Evolutionary conservation across 2,888 invertebrate species (phyloP).

Genomic region (Portevinia maculata): DNA sequence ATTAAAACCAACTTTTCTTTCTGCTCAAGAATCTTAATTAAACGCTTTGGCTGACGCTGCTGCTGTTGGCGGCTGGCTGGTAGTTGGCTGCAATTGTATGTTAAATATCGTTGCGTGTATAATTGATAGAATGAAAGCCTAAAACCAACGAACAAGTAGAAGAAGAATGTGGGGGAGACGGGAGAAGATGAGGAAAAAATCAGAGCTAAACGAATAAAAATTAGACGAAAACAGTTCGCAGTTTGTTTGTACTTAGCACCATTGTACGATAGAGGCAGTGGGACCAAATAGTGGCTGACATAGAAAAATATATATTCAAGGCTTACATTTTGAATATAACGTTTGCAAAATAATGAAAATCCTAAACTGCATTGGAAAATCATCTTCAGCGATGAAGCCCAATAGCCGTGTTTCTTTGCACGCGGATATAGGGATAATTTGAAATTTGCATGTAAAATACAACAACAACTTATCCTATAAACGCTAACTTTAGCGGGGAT

Average conservation of each 20-base stretch:
- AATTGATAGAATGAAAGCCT: slow-evolving; percentile 67
- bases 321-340: too few species aligned
- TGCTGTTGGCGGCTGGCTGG: not conserved
- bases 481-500: too few species aligned
- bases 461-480: too few species aligned
- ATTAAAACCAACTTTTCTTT: slow-evolving; percentile 72
- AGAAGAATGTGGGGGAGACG: slow-evolving; percentile 6
- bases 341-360: too few species aligned
- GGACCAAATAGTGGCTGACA: not conserved
- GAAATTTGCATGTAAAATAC: too few species aligned
- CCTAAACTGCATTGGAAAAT: too few species aligned
- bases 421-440: too few species aligned
- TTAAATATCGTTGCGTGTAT: slow-evolving; percentile 64
- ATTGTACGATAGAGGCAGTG: slow-evolving; percentile 43
- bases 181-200: slow-evolving; percentile 55
- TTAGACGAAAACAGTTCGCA: slow-evolving; percentile 65
- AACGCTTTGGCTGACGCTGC: slow-evolving; percentile 31
- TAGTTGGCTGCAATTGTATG: slow-evolving; percentile 31
- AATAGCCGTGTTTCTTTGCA: too few species aligned
- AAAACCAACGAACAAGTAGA: slow-evolving; percentile 17
- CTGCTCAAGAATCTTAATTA: slow-evolving; percentile 70
- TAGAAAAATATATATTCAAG: too few species aligned
- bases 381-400: too few species aligned
- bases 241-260: slow-evolving; percentile 60
- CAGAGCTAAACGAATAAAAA: slow-evolving; percentile 72